phyloP scores from a whole-genome alignment of 2,797 vertebrate genomes.

The Coilia nasus region DNA sequence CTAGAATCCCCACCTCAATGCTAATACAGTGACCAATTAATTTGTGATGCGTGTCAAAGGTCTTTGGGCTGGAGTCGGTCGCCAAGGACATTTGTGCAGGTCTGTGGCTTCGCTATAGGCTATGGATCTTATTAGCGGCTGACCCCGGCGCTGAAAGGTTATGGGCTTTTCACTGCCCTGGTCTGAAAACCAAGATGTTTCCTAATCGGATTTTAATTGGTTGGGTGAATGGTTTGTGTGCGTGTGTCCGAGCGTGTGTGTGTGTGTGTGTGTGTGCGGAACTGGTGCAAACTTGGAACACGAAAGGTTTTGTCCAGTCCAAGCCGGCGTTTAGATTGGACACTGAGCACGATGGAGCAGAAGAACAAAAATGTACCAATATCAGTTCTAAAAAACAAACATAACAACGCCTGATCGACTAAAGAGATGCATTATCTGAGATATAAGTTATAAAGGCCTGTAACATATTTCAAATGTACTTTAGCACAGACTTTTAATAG shows the following conservation, averaged over 20 bases:
- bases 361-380: background rate
- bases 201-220: slow-evolving; percentile 86
- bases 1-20: slow-evolving; percentile 87
- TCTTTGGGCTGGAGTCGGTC: slow-evolving; percentile 80
- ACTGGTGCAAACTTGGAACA: slow-evolving; percentile 30
- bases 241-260: slow-evolving; percentile 52
- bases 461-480: too few relatives aligned
- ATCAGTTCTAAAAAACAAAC: too few relatives aligned
- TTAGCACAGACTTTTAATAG: too few relatives aligned
- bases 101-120: slow-evolving; percentile 79
- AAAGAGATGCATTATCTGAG: too few relatives aligned
- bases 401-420: too few relatives aligned
- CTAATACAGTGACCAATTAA: slow-evolving; percentile 92
- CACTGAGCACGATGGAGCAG: background rate
- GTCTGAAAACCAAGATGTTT: slow-evolving; percentile 74
- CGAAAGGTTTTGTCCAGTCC: background rate
- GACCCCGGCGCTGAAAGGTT: slow-evolving; percentile 71
- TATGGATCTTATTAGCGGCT: slow-evolving; percentile 90
- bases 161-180: slow-evolving; percentile 72
- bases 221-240: slow-evolving; percentile 62
- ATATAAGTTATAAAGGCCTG: too few relatives aligned
- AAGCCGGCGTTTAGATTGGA: background rate
- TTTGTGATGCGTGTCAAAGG: slow-evolving; percentile 85
- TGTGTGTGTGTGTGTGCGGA: slow-evolving; percentile 50
- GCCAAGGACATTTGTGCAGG: slow-evolving; percentile 86